Evolutionary conservation across 2,888 invertebrate species (phyloP).

Genomic region (Rhabditoides inermis): DNA sequence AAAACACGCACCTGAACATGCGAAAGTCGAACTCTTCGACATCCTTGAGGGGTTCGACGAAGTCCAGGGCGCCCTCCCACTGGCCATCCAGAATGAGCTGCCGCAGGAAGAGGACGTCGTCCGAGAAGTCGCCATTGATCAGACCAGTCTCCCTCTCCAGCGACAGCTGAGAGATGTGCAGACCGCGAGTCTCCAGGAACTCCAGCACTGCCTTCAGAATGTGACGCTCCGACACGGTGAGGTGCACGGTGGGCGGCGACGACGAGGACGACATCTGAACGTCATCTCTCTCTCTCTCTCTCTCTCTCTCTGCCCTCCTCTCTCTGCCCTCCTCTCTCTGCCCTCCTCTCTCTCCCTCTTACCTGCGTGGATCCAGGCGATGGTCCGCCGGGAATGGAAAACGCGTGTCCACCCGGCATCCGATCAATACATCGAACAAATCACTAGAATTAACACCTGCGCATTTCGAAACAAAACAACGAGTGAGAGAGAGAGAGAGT

Average conservation of each 20-base stretch:
- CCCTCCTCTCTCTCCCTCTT: background rate
- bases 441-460: no score
- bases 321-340: background rate
- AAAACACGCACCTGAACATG: constrained; percentile 38
- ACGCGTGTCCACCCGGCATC: no score
- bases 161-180: constrained; percentile 70
- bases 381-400: background rate
- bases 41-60: constrained; percentile 78
- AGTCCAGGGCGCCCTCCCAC: constrained; percentile 93
- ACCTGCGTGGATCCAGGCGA: background rate
- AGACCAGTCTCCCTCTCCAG: constrained; percentile 89
- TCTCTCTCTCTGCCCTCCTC: background rate
- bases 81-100: constrained; percentile 81
- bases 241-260: constrained; percentile 14
- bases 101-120: constrained; percentile 79
- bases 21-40: constrained; percentile 66
- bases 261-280: background rate
- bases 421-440: no score
- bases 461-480: no score
- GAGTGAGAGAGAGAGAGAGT: no score
- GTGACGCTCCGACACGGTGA: constrained; percentile 54
- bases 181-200: constrained; percentile 67
- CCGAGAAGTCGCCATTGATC: constrained; percentile 82
- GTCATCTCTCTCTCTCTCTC: background rate
- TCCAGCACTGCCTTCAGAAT: constrained; percentile 60